Evolutionary conservation across 2,113 vertebrate genomes (phyloP).

Genomic region (Siniperca knerii): DNA sequence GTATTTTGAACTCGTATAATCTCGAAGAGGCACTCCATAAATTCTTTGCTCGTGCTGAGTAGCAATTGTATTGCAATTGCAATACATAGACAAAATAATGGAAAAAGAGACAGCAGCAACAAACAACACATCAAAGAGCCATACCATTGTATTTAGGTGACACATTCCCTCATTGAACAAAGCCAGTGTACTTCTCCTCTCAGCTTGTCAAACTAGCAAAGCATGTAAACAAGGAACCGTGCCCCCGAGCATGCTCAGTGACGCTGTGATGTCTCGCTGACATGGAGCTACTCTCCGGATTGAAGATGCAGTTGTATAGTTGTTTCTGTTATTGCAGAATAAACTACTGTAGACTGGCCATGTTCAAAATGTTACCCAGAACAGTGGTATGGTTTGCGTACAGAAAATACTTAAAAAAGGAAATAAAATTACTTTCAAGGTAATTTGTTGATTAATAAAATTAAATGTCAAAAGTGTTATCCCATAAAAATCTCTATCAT

Average conservation of each 20-base stretch:
- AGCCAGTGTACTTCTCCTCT: slow-evolving; percentile 33
- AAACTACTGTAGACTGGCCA: neutral
- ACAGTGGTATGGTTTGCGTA: neutral
- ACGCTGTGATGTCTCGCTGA: slow-evolving; percentile 25
- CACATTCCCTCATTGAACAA: slow-evolving; percentile 44
- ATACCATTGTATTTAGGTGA: slow-evolving; percentile 32
- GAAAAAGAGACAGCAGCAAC: slow-evolving; percentile 9
- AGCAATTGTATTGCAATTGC: neutral
- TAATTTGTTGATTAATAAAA: neutral
- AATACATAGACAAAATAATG: slow-evolving; percentile 7
- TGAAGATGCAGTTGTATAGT: neutral
- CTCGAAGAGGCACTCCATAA: neutral
- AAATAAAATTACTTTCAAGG: neutral
- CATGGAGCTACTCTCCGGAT: neutral
- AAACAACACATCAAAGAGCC: slow-evolving; percentile 21
- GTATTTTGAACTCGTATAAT: neutral
- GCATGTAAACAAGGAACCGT: slow-evolving; percentile 26
- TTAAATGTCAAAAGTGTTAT: neutral
- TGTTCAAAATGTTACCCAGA: neutral
- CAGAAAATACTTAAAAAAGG: neutral
- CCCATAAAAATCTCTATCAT: neutral
- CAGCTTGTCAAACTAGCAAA: slow-evolving; percentile 48
- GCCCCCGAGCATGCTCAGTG: slow-evolving; percentile 29
- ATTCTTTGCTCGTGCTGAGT: slow-evolving; percentile 10
- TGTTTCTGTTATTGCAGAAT: neutral